These are phyloP conservation scores for Galleria mellonella DNA, from an alignment of 1,140 invertebrate genomes.

Conservation along the genomic window DNA sequence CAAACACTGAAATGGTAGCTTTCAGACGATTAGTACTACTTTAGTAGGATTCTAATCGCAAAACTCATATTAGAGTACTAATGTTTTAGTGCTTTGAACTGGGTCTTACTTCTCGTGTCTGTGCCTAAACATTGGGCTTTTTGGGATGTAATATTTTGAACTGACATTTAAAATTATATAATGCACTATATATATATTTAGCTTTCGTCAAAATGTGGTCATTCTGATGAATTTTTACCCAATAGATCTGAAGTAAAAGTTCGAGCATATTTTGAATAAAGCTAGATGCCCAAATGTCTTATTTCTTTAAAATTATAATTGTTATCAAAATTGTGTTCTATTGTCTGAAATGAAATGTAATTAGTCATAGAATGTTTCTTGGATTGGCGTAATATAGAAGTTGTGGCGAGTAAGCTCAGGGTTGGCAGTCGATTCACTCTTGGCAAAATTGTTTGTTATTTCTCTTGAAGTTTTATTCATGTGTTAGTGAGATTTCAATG, in stretches of 20 bases:
- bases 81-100: too few species aligned
- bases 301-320: conserved; percentile 8
- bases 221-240: too few species aligned
- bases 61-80: too few species aligned
- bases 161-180: conserved; percentile 15
- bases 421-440: conserved; percentile 41
- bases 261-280: conserved; percentile 15
- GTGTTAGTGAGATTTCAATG: conserved; percentile 56
- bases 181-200: too few species aligned
- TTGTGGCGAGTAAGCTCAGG: conserved; percentile 37
- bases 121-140: conserved; percentile 11
- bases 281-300: conserved; percentile 26
- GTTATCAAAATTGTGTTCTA: conserved; percentile 17
- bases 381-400: conserved; percentile 47
- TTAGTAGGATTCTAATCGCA: too few species aligned
- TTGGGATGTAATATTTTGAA: conserved; percentile 24
- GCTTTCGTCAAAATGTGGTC: too few species aligned
- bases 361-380: conserved; percentile 42
- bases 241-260: not conserved
- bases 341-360: conserved; percentile 28
- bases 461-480: conserved; percentile 63
- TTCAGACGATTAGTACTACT: too few species aligned
- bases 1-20: too few species aligned
- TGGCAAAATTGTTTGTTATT: conserved; percentile 57
- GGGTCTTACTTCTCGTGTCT: conserved; percentile 21